Percentiles rank a stretch among this genome's conserved stretches.
Conservation (phyloP, 2,113 vertebrate species). For the Oncorhynchus tshawytscha region DNA sequence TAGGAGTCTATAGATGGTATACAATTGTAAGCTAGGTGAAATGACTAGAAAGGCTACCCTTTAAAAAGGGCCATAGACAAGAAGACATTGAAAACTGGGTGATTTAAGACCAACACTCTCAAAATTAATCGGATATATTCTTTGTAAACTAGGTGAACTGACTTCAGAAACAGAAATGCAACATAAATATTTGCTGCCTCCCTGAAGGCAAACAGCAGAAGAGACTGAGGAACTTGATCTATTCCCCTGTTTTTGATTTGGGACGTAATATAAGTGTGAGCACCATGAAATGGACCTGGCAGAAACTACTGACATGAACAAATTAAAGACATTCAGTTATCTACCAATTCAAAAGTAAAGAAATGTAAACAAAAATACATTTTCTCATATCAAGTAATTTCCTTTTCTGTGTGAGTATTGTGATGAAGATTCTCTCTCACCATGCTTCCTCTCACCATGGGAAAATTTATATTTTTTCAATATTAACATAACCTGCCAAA, state of each 20-base stretch:
- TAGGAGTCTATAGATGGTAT: conserved; percentile 70
- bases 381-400: conserved; percentile 56
- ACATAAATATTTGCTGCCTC: conserved; percentile 46
- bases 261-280: conserved; percentile 42
- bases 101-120: conserved; percentile 15
- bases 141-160: conserved; percentile 46
- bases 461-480: conserved; percentile 61
- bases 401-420: conserved; percentile 70
- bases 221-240: conserved; percentile 29
- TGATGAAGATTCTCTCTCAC: conserved; percentile 67
- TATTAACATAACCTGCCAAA: conserved; percentile 70
- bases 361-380: conserved; percentile 32
- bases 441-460: conserved; percentile 66
- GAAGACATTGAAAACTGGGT: conserved; percentile 32
- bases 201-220: conserved; percentile 31
- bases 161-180: conserved; percentile 49
- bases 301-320: conserved; percentile 54
- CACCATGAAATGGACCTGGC: conserved; percentile 55
- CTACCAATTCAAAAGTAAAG: conserved; percentile 41
- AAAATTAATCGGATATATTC: conserved; percentile 38
- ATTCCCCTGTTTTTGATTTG: conserved; percentile 42
- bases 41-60: conserved; percentile 73
- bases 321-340: conserved; percentile 41
- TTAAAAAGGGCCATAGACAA: conserved; percentile 75
- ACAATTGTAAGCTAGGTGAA: conserved; percentile 66